Base-by-base conservation (phyloP, 2,888 invertebrate species). In the Pachydiplax longipennis region DNA sequence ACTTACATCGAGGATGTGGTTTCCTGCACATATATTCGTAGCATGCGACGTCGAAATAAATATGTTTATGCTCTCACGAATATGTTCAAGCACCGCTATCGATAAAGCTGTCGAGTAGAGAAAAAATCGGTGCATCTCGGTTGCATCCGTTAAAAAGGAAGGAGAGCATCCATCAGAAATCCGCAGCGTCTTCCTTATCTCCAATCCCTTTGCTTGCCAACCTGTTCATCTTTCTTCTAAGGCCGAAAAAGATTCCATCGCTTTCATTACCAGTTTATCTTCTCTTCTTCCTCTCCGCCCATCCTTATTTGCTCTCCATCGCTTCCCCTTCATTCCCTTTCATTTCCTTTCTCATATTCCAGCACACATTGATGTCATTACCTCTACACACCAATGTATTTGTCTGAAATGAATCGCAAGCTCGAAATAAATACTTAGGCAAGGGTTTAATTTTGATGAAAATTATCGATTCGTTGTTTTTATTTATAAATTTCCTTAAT, bases 111-210 rank as follows among this genome's bases (percentile, higher is more conserved):
- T 65, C 61, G 87, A 18, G 87, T n/a, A 40, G 22, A 40, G 40
- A 40, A 87, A 61, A 65, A 40, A 87, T 65, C 61, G 87, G 87
- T 61, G 87, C 87, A 61, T 37, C 87, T 87, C 83, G 35, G 58
- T 35, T 58, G 58, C 83, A 83, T 58, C 83, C 35, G 35, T 83
- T 31, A 58, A 31, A 83, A 53, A 83, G 35, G 31, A 5, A 53
- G 53, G 37, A 5, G 40, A 87, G n/a, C 87, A 87, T 87, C 65
- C 22, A 87, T 87, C 87, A 87, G 87, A 87, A 87, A 87, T 61
- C 61, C 87, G 73, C 73, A 22, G 31, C 31, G 83, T 35, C 83
- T 58, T 44, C 58, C 83, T 83, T 83, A 83, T 83, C 58, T 83
- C 83, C 81, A 4, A 73, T 73, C 6, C 48, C 5, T 0, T 40